Evolutionary conservation across 2,888 invertebrate genomes (phyloP), one percentile per base, ranked within the genome.

Genomic region (Junonia oenone): DNA sequence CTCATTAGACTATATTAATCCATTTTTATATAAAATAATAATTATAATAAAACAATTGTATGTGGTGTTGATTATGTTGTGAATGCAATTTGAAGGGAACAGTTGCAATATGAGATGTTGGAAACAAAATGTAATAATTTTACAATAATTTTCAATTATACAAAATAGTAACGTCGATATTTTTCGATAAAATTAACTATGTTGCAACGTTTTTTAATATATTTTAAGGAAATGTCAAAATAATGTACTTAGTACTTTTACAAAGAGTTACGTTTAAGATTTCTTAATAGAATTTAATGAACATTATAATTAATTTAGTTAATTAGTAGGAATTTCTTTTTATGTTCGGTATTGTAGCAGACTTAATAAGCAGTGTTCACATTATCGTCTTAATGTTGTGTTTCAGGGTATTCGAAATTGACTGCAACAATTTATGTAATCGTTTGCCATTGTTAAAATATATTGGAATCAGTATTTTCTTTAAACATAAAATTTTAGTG

Each of bases 221-320:
- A 53, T 38, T 31, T 27, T 48, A 22, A 33, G 38, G 14, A 53
- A 47, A 31, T 52, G 45, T 45, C 33, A 33, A 45, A 22, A n/a
- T 15, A 46, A 6, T 27, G 53, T 51, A 55, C 48, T 55, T 59
- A 59, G 33, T 56, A 47, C 26, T 33, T 53, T 51, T 46, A 46
- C 33, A 53, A 51, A 54, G 31, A 52, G 40, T 59, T 52, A 40
- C 55, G 40, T 51, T 51, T 31, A 40, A 47, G 31, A 35, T 56
- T 51, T 54, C 38, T 47, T 26, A 48, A 43, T 29, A 56, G 35
- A 49, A 40, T 51, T 48, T 48, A 33, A 31, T 53, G 56, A 11
- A 11, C 8, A 31, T 31, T 59, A 56, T 56, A 59, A 59, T 56
- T 38, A 55, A 46, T 40, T 29, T 56, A 56, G 56, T 13, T 49